Conservation (phyloP, 2,797 vertebrate species). For the Helicolenus hilgendorfi region DNA sequence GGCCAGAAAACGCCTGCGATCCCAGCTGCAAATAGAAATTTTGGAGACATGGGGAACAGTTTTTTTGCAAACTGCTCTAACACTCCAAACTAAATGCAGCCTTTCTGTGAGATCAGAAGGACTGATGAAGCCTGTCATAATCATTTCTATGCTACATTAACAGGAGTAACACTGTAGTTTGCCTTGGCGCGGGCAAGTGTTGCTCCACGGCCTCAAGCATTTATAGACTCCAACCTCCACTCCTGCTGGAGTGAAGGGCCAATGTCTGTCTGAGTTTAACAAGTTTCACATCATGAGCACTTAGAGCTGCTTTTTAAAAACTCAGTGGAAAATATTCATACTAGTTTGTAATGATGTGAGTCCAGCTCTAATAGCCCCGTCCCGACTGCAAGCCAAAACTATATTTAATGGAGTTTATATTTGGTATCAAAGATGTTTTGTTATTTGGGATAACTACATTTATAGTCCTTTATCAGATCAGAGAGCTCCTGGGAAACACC, state of each 20-base stretch:
- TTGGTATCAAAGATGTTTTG: constrained; percentile 24
- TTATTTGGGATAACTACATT: constrained; percentile 38
- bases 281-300: constrained; percentile 57
- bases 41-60: constrained; percentile 52
- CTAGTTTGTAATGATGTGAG: background rate
- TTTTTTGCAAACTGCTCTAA: constrained; percentile 48
- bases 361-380: background rate
- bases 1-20: constrained; percentile 56
- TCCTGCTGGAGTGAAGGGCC: constrained; percentile 43
- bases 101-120: constrained; percentile 76
- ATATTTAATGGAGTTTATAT: constrained; percentile 1
- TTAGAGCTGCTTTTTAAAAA: constrained; percentile 7
- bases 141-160: constrained; percentile 85
- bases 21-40: constrained; percentile 75
- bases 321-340: constrained; percentile 15
- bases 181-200: constrained; percentile 70
- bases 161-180: constrained; percentile 73
- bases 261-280: constrained; percentile 60
- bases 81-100: constrained; percentile 70
- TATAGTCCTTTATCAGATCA: constrained; percentile 57
- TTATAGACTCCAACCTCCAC: constrained; percentile 40
- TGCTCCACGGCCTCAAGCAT: constrained; percentile 60
- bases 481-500: constrained; percentile 57
- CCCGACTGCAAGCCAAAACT: background rate
- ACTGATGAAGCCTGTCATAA: constrained; percentile 83